Evolutionary conservation across 1,140 invertebrate species (phyloP).

Genomic region (Bathynomus jamesi): DNA sequence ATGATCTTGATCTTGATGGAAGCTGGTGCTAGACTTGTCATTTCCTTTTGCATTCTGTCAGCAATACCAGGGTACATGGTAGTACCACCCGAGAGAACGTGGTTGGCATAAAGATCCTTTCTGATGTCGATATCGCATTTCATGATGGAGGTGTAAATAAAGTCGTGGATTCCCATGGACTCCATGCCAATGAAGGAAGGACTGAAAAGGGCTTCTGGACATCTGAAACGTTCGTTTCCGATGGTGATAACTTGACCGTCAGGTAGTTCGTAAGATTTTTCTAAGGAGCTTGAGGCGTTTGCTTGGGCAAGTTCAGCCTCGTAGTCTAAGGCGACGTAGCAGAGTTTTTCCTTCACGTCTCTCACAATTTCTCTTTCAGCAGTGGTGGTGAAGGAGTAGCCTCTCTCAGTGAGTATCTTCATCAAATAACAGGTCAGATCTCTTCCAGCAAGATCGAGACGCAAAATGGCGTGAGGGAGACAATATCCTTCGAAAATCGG

Average conservation of each 20-base stretch:
- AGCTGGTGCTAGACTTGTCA: too few relatives aligned
- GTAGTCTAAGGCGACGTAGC: slow-evolving; percentile 46
- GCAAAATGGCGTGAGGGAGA: slow-evolving; percentile 40
- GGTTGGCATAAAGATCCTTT: too few relatives aligned
- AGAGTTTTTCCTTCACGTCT: too few relatives aligned
- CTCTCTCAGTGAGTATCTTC: slow-evolving; percentile 70
- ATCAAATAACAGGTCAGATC: slow-evolving; percentile 6
- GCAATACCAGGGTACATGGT: slow-evolving; percentile 58
- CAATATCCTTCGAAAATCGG: slow-evolving; percentile 46
- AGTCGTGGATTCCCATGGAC: slow-evolving; percentile 70
- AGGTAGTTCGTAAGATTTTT: slow-evolving; percentile 50
- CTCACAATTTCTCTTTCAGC: slow-evolving; percentile 71
- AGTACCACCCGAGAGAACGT: slow-evolving; percentile 56
- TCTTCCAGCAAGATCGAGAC: slow-evolving; percentile 8
- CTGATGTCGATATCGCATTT: slow-evolving; percentile 49
- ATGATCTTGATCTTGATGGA: too few relatives aligned
- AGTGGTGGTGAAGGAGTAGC: slow-evolving; percentile 47
- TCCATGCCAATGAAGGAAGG: slow-evolving; percentile 75
- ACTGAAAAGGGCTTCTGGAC: slow-evolving; percentile 55
- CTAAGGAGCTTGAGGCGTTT: slow-evolving; percentile 43
- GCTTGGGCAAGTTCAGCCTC: slow-evolving; percentile 29
- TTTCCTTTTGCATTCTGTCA: too few relatives aligned
- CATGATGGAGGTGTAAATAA: slow-evolving; percentile 61
- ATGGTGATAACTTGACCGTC: too few relatives aligned
- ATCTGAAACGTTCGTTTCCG: too few relatives aligned